Conservation (phyloP, 2,797 vertebrate genomes). For the Spinus olivaceus region DNA sequence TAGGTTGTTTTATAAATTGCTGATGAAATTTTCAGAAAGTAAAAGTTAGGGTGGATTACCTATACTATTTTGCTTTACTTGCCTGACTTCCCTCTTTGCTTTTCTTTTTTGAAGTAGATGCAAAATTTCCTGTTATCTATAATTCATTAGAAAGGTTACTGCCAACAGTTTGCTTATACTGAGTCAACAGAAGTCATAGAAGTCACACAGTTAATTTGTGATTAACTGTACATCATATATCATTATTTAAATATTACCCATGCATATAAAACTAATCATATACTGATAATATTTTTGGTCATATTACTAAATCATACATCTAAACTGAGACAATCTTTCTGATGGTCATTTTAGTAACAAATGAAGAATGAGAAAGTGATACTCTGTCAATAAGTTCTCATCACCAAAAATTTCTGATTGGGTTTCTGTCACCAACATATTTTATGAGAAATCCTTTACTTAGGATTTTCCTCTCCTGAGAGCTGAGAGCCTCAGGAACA, state of each 20-base stretch:
- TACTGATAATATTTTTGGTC: neutral
- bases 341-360: neutral
- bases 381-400: neutral
- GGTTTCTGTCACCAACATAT: too few species aligned
- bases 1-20: neutral
- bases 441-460: too few species aligned
- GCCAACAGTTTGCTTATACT: neutral
- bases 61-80: neutral
- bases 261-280: neutral
- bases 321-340: neutral
- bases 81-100: rapidly evolving
- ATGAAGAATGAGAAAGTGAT: neutral
- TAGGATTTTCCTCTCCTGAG: too few species aligned
- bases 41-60: neutral
- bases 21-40: neutral
- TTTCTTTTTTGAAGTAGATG: rapidly evolving
- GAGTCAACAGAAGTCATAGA: neutral
- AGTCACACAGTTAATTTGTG: neutral
- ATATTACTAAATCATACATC: neutral
- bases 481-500: too few species aligned
- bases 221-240: neutral
- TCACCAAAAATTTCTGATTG: neutral
- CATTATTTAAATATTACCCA: neutral
- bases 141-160: neutral
- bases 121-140: neutral